Evolutionary conservation across 2,888 invertebrate genomes (phyloP).

Genomic region (Protodeltote pygarga): DNA sequence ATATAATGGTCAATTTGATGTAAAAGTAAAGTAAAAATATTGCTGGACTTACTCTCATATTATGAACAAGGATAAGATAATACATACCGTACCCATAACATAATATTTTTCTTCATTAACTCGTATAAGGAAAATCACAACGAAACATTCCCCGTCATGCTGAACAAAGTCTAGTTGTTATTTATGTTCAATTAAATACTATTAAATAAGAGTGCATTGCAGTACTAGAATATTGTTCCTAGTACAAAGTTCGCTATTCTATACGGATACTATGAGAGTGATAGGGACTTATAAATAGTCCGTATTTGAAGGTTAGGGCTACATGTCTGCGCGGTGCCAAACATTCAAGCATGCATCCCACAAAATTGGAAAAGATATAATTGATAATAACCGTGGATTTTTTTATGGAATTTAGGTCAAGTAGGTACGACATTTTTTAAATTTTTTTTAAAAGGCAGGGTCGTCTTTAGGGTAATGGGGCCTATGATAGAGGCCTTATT

Average conservation of each 20-base stretch:
- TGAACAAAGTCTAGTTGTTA: slow-evolving; percentile 26
- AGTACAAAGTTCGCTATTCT: slow-evolving; percentile 76
- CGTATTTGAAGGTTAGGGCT: slow-evolving; percentile 75
- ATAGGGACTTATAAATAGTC: slow-evolving; percentile 75
- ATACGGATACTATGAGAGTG: slow-evolving; percentile 59
- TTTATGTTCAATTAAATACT: slow-evolving; percentile 56
- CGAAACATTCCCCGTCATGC: no score
- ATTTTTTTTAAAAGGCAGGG: no score
- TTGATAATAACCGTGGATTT: slow-evolving; percentile 9
- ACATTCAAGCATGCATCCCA: slow-evolving; percentile 45
- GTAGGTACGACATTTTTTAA: no score
- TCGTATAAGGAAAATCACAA: slow-evolving; percentile 5
- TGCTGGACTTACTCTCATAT: no score
- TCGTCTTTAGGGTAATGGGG: no score
- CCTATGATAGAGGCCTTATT: no score
- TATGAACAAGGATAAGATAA: no score
- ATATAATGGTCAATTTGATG: no score
- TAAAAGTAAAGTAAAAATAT: no score
- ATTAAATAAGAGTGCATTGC: slow-evolving; percentile 55
- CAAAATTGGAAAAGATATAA: slow-evolving; percentile 21
- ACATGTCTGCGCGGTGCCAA: slow-evolving; percentile 58
- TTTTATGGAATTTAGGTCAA: background rate
- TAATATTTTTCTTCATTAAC: slow-evolving; percentile 10
- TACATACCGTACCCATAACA: background rate
- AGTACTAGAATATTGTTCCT: slow-evolving; percentile 54